These are phyloP conservation scores for Pseudois nayaur DNA, from an alignment of 2,113 vertebrate genomes.

Conservation along the genomic window DNA sequence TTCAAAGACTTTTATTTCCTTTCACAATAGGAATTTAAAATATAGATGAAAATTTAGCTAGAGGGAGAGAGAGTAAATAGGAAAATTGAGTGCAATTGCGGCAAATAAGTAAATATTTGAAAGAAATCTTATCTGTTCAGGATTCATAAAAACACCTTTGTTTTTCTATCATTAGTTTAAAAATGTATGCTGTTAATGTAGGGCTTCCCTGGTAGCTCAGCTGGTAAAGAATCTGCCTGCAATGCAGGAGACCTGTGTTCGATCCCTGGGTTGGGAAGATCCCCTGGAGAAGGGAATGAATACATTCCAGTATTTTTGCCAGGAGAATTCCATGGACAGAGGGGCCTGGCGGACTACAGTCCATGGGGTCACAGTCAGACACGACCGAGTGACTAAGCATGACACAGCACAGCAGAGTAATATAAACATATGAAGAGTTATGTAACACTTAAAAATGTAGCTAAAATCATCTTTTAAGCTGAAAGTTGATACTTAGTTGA, in stretches of 20 bases:
- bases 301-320: not conserved
- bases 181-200: not conserved
- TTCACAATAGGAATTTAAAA: not conserved
- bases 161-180: not conserved
- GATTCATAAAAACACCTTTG: not conserved
- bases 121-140: not conserved
- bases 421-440: not conserved
- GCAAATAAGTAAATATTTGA: slow-evolving; percentile 31
- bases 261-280: not conserved
- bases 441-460: not conserved
- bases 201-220: not conserved
- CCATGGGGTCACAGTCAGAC: not conserved
- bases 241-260: not conserved
- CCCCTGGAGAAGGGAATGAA: not conserved
- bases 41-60: not conserved
- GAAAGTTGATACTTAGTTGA: not conserved
- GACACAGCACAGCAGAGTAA: not conserved
- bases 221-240: not conserved
- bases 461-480: not conserved
- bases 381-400: not conserved
- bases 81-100: not conserved
- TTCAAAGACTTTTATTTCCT: slow-evolving; percentile 41
- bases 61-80: not conserved
- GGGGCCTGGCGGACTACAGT: not conserved
- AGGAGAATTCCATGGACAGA: not conserved